Conservation (phyloP, 2,888 invertebrate species). For the Cremastinae sp. region DNA sequence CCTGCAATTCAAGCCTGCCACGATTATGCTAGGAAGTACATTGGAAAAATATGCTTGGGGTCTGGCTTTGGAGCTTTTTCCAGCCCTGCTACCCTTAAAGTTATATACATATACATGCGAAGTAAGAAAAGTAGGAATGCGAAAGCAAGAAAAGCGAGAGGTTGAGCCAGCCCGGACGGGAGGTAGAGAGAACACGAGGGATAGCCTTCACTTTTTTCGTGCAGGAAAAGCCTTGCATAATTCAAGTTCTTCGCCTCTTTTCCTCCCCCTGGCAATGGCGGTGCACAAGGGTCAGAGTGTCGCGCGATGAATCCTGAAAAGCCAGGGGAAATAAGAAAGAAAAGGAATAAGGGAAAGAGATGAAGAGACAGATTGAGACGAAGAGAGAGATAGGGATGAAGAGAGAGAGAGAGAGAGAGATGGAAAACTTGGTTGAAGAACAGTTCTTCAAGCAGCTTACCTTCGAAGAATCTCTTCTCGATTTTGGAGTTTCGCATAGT, state of each 20-base stretch:
- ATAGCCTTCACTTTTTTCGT: slow-evolving; percentile 60
- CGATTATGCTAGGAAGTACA: slow-evolving; percentile 40
- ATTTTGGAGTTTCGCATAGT: slow-evolving; percentile 46
- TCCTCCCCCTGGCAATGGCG: slow-evolving; percentile 36
- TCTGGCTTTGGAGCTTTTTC: slow-evolving; percentile 37
- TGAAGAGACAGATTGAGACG: slow-evolving; percentile 6
- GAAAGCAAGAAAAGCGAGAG: slow-evolving; percentile 9
- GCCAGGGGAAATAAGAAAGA: slow-evolving; percentile 18
- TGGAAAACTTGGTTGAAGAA: slow-evolving; percentile 10
- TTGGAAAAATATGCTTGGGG: slow-evolving; percentile 51
- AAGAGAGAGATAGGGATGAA: slow-evolving; percentile 9
- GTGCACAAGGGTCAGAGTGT: slow-evolving; percentile 55
- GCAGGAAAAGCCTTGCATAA: slow-evolving; percentile 62
- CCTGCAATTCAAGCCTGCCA: slow-evolving; percentile 25
- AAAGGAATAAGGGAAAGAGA: not conserved
- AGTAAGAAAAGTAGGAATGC: not conserved
- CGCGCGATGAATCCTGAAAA: slow-evolving; percentile 63
- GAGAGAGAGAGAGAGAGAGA: slow-evolving; percentile 8
- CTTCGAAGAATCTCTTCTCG: slow-evolving; percentile 37
- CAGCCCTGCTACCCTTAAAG: slow-evolving; percentile 1
- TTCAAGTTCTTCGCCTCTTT: slow-evolving; percentile 57
- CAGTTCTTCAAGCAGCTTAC: slow-evolving; percentile 44
- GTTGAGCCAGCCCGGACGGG: slow-evolving; percentile 32
- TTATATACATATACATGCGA: not conserved
- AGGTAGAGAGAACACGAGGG: not conserved